phyloP scores from a whole-genome alignment of 2,888 invertebrate species.

The Meta bourneti region DNA sequence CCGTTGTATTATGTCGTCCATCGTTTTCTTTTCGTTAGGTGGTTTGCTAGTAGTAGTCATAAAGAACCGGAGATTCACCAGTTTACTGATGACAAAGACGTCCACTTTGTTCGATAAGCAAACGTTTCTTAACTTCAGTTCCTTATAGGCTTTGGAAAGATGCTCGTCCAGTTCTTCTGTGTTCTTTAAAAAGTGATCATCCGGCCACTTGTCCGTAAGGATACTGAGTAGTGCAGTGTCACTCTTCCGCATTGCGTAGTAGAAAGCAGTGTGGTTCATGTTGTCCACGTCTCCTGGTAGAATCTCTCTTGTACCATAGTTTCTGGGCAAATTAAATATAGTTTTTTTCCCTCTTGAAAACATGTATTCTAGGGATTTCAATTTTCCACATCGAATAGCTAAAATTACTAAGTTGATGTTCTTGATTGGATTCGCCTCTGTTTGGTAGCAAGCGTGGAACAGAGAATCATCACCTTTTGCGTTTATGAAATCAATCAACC shows the following conservation, averaged over 20 bases:
- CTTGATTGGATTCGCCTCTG: background rate
- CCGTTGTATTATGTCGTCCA: too few species aligned
- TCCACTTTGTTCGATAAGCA: slow-evolving; percentile 18
- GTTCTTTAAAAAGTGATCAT: slow-evolving; percentile 21
- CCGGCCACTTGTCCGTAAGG: slow-evolving; percentile 37
- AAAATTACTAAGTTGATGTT: background rate
- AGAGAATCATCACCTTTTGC: background rate
- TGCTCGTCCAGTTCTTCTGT: background rate
- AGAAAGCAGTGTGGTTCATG: slow-evolving; percentile 31
- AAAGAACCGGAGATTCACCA: slow-evolving; percentile 9
- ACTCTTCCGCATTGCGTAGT: slow-evolving; percentile 37
- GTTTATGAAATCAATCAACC: background rate
- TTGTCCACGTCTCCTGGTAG: slow-evolving; percentile 29
- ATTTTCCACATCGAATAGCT: background rate
- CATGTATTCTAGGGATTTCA: background rate
- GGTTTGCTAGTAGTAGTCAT: background rate
- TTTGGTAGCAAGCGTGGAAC: background rate
- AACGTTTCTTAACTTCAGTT: slow-evolving; percentile 33
- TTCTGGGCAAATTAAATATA: background rate
- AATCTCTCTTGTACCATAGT: background rate
- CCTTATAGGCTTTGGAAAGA: background rate
- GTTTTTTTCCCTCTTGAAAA: background rate
- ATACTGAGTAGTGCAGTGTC: slow-evolving; percentile 9
- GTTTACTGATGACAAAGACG: background rate
- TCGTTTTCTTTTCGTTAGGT: background rate